Conservation (phyloP, 2,888 invertebrate genomes). For the Apocheima hispidaria region DNA sequence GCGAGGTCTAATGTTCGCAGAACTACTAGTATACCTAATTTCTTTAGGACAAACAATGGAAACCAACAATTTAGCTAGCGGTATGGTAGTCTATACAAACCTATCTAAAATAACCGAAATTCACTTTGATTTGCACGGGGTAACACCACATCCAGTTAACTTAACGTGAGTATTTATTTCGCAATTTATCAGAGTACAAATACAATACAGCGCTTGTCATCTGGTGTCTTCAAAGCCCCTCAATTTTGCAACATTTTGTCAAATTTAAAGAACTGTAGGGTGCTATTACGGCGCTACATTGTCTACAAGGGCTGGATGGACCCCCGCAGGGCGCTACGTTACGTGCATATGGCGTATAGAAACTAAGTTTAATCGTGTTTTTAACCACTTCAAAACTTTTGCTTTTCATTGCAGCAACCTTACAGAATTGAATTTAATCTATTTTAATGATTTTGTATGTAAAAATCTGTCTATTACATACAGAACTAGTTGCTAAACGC, state of each 20-base stretch:
- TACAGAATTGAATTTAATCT: background rate
- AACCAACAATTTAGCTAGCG: too few relatives aligned
- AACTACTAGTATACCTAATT: too few relatives aligned
- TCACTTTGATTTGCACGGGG: too few relatives aligned
- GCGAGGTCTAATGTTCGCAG: too few relatives aligned
- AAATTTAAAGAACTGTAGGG: conserved; percentile 66
- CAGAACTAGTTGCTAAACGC: too few relatives aligned
- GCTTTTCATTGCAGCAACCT: conserved; percentile 18
- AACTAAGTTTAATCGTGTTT: conserved; percentile 32
- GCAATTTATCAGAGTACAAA: background rate
- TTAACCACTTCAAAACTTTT: conserved; percentile 27
- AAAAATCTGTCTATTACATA: too few relatives aligned
- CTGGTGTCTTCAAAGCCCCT: conserved; percentile 35
- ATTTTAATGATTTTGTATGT: background rate
- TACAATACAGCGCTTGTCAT: conserved; percentile 5
- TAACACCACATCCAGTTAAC: too few relatives aligned
- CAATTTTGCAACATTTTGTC: conserved; percentile 64
- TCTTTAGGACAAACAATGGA: too few relatives aligned
- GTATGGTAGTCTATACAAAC: too few relatives aligned
- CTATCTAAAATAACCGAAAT: too few relatives aligned
- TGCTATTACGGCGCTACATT: conserved; percentile 58
- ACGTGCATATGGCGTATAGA: conserved; percentile 66
- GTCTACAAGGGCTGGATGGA: conserved; percentile 52
- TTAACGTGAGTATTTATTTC: conserved; percentile 2
- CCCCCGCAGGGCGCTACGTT: conserved; percentile 57